Evolutionary conservation across 2,797 vertebrate genomes (phyloP).

Genomic region (Parotocinclus haroldoi): DNA sequence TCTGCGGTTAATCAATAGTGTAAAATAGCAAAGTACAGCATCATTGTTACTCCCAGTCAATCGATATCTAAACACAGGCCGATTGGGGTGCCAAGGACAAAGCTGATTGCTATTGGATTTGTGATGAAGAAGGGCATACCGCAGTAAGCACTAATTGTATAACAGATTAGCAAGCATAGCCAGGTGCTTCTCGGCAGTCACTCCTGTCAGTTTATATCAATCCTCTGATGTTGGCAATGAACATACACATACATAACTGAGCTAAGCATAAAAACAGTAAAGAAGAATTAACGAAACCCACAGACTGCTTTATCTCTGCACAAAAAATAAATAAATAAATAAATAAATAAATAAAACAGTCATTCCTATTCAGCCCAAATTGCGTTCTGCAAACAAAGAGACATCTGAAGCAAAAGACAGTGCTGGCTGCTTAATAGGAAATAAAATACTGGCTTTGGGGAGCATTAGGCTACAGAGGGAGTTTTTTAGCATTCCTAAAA

Average conservation of each 20-base stretch:
- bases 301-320: slow-evolving; percentile 18
- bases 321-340: too few relatives aligned
- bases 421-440: slow-evolving; percentile 38
- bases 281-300: slow-evolving; percentile 16
- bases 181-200: slow-evolving; percentile 32
- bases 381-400: slow-evolving; percentile 21
- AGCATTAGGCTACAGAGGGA: slow-evolving; percentile 24
- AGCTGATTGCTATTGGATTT: slow-evolving; percentile 75
- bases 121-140: slow-evolving; percentile 66
- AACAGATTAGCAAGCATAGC: slow-evolving; percentile 58
- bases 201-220: slow-evolving; percentile 15
- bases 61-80: slow-evolving; percentile 66
- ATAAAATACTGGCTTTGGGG: slow-evolving; percentile 36
- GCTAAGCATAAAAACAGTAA: slow-evolving; percentile 1
- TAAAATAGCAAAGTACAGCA: slow-evolving; percentile 62
- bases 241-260: not conserved
- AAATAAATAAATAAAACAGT: too few relatives aligned
- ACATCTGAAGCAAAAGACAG: slow-evolving; percentile 24
- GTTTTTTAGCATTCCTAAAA: slow-evolving; percentile 16
- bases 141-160: slow-evolving; percentile 68
- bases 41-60: slow-evolving; percentile 58
- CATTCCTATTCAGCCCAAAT: slow-evolving; percentile 10
- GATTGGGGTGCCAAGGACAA: slow-evolving; percentile 70
- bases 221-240: slow-evolving; percentile 8
- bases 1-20: slow-evolving; percentile 60